These are phyloP conservation scores for Hirtodrosophila duncani DNA, from an alignment of 2,888 invertebrate genomes.

Conservation along the genomic window DNA sequence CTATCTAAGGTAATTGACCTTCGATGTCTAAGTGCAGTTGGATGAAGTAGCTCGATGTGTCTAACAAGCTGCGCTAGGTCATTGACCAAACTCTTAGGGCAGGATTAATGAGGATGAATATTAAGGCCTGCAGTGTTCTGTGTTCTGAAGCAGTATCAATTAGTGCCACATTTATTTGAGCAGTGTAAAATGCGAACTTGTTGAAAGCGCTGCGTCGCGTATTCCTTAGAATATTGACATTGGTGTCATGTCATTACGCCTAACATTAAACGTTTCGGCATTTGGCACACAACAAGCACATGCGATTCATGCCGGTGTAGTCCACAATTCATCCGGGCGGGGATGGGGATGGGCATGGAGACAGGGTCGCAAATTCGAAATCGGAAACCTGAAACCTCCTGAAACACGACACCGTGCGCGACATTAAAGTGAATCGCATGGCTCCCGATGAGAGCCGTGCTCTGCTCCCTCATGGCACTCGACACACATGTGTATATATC, in stretches of 20 bases:
- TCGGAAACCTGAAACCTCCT: slow-evolving; percentile 28
- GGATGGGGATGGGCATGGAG: slow-evolving; percentile 12
- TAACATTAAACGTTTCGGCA: slow-evolving; percentile 61
- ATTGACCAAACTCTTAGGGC: no score
- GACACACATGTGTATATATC: slow-evolving; percentile 39
- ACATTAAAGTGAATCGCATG: slow-evolving; percentile 54
- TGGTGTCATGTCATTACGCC: slow-evolving; percentile 70
- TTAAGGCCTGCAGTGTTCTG: no score
- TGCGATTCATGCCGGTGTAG: slow-evolving; percentile 32
- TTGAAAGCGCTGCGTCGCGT: slow-evolving; percentile 54
- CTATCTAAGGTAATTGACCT: no score
- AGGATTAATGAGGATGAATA: no score
- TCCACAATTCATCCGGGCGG: slow-evolving; percentile 3
- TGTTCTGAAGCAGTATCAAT: no score
- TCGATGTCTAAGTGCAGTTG: no score
- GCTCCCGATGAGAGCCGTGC: slow-evolving; percentile 4
- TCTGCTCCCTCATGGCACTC: slow-evolving; percentile 35
- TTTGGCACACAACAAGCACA: slow-evolving; percentile 44
- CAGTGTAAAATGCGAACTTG: slow-evolving; percentile 55
- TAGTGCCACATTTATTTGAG: not conserved
- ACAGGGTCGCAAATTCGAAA: no score
- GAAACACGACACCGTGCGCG: slow-evolving; percentile 51
- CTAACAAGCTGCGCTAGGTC: no score
- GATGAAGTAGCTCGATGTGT: no score
- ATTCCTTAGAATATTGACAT: slow-evolving; percentile 62